A percentile compares a stretch with the other conserved stretches of the same genome.
phyloP scores from a whole-genome alignment of 53 echinoderm and acorn worm genomes.

The Apostichopus leukothele region DNA sequence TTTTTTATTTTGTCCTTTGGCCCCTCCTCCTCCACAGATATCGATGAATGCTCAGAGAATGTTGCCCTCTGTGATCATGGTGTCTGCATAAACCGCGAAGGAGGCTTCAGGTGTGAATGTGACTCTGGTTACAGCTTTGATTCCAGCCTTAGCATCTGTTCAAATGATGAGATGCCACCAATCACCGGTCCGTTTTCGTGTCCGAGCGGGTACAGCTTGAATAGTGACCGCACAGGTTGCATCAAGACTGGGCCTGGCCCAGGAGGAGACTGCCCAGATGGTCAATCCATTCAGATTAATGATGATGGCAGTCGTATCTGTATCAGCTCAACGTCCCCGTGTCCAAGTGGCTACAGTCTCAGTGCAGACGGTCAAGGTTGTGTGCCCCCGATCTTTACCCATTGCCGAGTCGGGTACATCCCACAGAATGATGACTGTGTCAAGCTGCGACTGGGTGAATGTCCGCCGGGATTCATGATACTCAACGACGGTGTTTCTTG shows the following conservation, averaged over 20 bases:
- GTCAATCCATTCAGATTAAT: not conserved
- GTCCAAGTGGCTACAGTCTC: slow-evolving; percentile 43
- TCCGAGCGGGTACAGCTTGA: not conserved
- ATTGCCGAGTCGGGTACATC: slow-evolving; percentile 9
- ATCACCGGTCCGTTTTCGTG: not conserved
- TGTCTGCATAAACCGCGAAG: slow-evolving; percentile 62
- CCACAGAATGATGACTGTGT: not conserved
- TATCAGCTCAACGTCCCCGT: not conserved
- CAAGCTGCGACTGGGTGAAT: not conserved
- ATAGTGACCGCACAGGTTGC: slow-evolving; percentile 9
- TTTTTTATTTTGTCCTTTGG: not conserved
- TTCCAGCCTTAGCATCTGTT: slow-evolving; percentile 55
- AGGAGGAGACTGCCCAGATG: not conserved
- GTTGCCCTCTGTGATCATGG: slow-evolving; percentile 64
- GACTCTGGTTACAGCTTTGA: slow-evolving; percentile 58
- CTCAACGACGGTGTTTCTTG: slow-evolving; percentile 41
- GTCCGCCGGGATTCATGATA: slow-evolving; percentile 38
- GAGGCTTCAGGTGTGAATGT: slow-evolving; percentile 73
- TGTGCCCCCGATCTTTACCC: slow-evolving; percentile 1
- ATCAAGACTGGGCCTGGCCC: not conserved
- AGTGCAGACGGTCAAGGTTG: slow-evolving; percentile 45
- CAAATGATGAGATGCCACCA: not conserved
- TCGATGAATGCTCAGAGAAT: slow-evolving; percentile 65
- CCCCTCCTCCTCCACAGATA: slow-evolving; percentile 49
- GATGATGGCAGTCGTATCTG: not conserved